These are phyloP conservation scores for Antheraea yamamai DNA, from an alignment of 2,888 invertebrate genomes.

Conservation along the genomic window DNA sequence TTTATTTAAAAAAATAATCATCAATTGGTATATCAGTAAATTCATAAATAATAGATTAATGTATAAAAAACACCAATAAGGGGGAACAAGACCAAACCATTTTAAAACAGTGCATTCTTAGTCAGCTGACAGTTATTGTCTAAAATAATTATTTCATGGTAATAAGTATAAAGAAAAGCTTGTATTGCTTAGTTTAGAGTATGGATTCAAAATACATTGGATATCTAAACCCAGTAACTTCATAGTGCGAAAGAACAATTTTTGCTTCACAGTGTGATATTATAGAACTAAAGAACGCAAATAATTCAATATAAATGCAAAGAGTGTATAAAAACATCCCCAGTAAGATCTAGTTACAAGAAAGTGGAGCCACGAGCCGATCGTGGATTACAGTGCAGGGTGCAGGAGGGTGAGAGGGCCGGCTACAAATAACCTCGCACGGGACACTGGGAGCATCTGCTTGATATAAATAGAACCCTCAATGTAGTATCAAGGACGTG, in stretches of 20 bases:
- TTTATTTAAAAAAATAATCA: too few species aligned
- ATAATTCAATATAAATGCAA: constrained; percentile 12
- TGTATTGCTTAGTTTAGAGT: too few species aligned
- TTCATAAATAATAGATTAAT: too few species aligned
- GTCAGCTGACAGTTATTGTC: too few species aligned
- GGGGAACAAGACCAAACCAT: too few species aligned
- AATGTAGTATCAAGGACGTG: constrained; percentile 80
- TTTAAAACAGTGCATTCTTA: too few species aligned
- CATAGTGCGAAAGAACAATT: background rate
- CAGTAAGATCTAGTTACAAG: constrained; percentile 29
- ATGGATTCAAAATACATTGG: too few species aligned
- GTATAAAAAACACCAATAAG: too few species aligned
- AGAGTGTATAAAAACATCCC: constrained; percentile 20
- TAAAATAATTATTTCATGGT: too few species aligned
- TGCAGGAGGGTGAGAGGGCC: constrained; percentile 49
- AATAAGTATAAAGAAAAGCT: too few species aligned
- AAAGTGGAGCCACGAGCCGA: constrained; percentile 30
- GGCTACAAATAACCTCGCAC: constrained; percentile 69
- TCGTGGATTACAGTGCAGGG: constrained; percentile 22
- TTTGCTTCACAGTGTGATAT: background rate
- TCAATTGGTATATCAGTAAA: too few species aligned
- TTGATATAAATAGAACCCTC: constrained; percentile 73
- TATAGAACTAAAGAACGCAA: background rate
- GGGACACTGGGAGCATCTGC: constrained; percentile 72
- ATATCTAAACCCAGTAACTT: too few species aligned